phyloP scores from a whole-genome alignment of 2,888 invertebrate species.

The Zhuqinia jingwanae region DNA sequence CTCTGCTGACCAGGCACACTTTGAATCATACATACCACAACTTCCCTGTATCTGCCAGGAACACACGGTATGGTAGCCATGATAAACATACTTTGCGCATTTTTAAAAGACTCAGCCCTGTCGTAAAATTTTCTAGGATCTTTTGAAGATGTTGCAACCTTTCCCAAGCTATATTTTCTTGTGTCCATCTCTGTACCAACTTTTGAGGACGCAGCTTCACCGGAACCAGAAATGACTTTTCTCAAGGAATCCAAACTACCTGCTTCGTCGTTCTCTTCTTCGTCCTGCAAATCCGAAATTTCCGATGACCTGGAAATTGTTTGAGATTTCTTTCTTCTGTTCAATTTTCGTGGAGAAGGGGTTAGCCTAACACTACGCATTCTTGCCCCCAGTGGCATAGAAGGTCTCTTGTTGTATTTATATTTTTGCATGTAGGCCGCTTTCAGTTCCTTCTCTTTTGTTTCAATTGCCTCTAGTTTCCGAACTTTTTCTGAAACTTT shows the following conservation, averaged over 20 bases:
- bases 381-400: constrained; percentile 61
- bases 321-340: constrained; percentile 32
- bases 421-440: constrained; percentile 62
- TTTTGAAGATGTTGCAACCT: not conserved
- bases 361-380: constrained; percentile 50
- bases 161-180: not conserved
- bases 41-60: constrained; percentile 44
- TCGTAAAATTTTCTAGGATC: constrained; percentile 11
- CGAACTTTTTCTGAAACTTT: constrained; percentile 8
- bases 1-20: constrained; percentile 47
- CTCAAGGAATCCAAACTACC: constrained; percentile 1
- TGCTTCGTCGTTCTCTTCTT: not conserved
- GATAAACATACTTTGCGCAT: constrained; percentile 65
- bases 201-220: not conserved
- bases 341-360: constrained; percentile 53
- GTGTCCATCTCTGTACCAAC: constrained; percentile 5
- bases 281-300: constrained; percentile 46
- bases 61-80: constrained; percentile 71
- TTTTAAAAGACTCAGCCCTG: not conserved
- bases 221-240: not conserved
- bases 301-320: constrained; percentile 48
- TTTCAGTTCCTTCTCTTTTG: constrained; percentile 54
- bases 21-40: constrained; percentile 63
- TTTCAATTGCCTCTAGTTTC: constrained; percentile 49
- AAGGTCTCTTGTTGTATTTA: constrained; percentile 67